Evolutionary conservation across 92 coral and sea anemone species (phyloP).

Genomic region (Heliopora coerulea): DNA sequence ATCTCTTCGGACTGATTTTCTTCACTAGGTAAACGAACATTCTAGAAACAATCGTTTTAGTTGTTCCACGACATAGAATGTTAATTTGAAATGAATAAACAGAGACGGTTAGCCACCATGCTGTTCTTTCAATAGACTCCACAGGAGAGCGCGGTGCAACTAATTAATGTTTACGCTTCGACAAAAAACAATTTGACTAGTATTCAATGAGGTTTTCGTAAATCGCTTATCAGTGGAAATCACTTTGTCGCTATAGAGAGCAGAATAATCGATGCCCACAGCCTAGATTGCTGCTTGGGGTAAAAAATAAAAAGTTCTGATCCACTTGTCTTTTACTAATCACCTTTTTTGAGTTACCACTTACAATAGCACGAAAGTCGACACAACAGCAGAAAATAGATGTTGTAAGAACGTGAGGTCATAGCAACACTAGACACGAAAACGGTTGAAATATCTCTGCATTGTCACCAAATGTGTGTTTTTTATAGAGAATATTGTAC

Average conservation of each 20-base stretch:
- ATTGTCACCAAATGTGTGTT: no score
- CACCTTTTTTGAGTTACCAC: no score
- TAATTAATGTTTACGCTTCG: conserved; percentile 25
- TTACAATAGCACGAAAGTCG: no score
- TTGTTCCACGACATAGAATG: background rate
- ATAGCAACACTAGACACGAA: no score
- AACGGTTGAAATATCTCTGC: no score
- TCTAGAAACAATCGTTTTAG: background rate
- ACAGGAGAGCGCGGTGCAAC: background rate
- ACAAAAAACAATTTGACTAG: background rate
- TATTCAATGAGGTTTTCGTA: conserved; percentile 10
- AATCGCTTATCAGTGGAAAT: background rate
- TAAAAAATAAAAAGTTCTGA: no score
- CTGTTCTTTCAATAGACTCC: background rate
- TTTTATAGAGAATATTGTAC: no score
- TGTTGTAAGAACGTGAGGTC: no score
- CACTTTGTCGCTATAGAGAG: background rate
- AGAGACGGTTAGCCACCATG: conserved; percentile 17
- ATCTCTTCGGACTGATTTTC: no score
- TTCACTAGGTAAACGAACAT: conserved; percentile 2
- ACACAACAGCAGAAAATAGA: no score
- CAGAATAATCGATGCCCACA: background rate
- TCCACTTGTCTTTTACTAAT: no score
- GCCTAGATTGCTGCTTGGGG: background rate
- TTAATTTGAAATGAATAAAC: conserved; percentile 1